Base-by-base conservation (phyloP, 2,113 vertebrate genomes). In the Centropus bengalensis region DNA sequence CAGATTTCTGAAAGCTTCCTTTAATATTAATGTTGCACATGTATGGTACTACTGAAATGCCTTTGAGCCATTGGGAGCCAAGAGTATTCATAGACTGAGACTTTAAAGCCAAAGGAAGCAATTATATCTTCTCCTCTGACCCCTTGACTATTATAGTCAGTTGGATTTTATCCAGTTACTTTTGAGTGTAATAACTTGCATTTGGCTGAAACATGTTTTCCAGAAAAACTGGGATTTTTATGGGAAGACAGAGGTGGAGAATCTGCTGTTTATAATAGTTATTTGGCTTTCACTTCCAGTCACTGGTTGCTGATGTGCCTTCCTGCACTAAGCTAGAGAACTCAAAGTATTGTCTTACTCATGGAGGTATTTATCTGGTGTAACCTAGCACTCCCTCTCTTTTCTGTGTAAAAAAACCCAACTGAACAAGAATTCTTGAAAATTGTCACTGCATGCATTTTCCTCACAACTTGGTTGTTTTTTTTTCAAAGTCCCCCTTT, bases 241-340 rank as follows among this genome's bases (percentile, higher is more conserved):
- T 87, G 0, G 0, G 69, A 88, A 79, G 82, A 60, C 28, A 55
- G 68, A 91, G 56, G 60, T 88, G 40, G 88, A 67, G 80, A 45
- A 58, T 64, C 88, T 90, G 45, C 84, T 93, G 60, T 77, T 92
- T 91, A 77, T 95, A 86, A 64, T 36, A 95, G 80, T 92, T 89
- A 76, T 45, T 82, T 91, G 95, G 58, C 92, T 83, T 75, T 58
- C 75, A 66, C 49, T 91, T 84, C 56, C 38, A 68, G 77, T 60
- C 66, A 9, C 44, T 92, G 52, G 56, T 93, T 93, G 59, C 24
- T 77, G 89, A n/a, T 80, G 77, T 91, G 89, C 44, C n/a, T 73
- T 93, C 82, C 78, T 71, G 49, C 66, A 36, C 62, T 69, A 1
- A n/a, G 52, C 51, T 95, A 5, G 86, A 70, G 85, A 88, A 66